A percentile compares a stretch with the other conserved stretches of the same genome.
phyloP scores from a whole-genome alignment of 2,113 vertebrate genomes.

The Notiomystis cincta region DNA sequence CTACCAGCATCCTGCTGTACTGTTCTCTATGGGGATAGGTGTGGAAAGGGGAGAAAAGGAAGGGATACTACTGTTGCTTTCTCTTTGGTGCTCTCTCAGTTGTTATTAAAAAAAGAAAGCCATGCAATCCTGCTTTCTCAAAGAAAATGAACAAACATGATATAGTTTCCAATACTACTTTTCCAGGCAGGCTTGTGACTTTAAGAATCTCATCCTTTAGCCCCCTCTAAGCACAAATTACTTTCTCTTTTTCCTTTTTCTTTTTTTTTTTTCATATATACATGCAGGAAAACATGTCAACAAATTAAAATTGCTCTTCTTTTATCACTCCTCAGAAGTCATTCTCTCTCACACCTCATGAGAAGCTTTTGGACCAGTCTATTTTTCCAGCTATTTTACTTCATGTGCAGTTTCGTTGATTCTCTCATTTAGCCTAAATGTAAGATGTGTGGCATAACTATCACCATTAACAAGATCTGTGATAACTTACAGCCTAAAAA shows the following conservation, averaged over 20 bases:
- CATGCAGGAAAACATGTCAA: not conserved
- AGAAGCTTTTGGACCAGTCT: not conserved
- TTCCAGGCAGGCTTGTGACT: not conserved
- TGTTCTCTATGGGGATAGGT: not conserved
- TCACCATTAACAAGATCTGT: not conserved
- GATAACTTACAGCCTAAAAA: not conserved
- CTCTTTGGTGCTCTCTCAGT: not conserved
- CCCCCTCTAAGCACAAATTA: fast-evolving
- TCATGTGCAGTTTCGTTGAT: not conserved
- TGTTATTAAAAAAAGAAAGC: not conserved
- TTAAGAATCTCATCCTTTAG: not conserved
- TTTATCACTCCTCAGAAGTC: not conserved
- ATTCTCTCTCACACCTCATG: not conserved
- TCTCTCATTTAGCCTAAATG: not conserved
- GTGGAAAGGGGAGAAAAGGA: not conserved
- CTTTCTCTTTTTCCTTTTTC: fast-evolving
- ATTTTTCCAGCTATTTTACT: not conserved
- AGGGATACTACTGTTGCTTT: not conserved
- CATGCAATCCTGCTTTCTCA: not conserved
- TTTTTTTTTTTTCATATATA: not conserved
- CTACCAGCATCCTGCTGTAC: not conserved
- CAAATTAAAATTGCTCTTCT: not conserved
- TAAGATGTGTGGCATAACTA: not conserved
- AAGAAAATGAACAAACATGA: not conserved
- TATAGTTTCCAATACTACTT: not conserved